Base-by-base conservation (phyloP, 2,113 vertebrate genomes). In the Sander vitreus region DNA sequence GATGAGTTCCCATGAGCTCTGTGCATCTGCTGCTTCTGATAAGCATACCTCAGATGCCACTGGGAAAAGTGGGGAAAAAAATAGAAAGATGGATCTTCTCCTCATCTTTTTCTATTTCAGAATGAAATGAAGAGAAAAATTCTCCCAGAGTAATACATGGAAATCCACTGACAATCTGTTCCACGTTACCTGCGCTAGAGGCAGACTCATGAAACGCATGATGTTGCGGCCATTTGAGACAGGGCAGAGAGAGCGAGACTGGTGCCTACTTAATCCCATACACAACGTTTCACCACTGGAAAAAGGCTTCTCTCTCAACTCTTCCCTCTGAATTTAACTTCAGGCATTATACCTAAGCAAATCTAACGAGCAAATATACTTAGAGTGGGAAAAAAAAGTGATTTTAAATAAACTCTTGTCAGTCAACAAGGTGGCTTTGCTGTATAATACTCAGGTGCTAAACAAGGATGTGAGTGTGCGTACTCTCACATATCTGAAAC, bases 11-110 rank as follows among this genome's bases (percentile, higher is more conserved):
- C 92, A 85, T 87, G 93, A 94, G 94, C 90, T 73, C 83, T 64
- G 74, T 84, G 89, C 94, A 94, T 93, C 94, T 96, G 95, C 91
- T 93, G 88, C 84, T 83, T 90, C 88, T 84, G 95, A 95, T 96
- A 95, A 95, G 93, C 90, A 93, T 75, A 93, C 88, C 91, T 86
- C 65, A 84, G 90, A 90, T 91, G 92, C 91, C 83, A 93, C 89
- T 81, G 85, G 89, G 84, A 83, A 60, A 81, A 76, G 59, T 16
- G 1, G 7, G 16, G 23, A 63, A 73, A 74, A 53, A 84, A 79
- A 83, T 50, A 50, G 73, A 87, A 72, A 80, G 84, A 83, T 78
- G 79, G 73, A 88, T 89, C 86, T 82, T 83, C 69, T 74, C 80
- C 72, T 81, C 63, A 81, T 68, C 69, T 83, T 70, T 88, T 45